Evolutionary conservation across 2,888 invertebrate genomes (phyloP).

Genomic region (Andrena flavipes): DNA sequence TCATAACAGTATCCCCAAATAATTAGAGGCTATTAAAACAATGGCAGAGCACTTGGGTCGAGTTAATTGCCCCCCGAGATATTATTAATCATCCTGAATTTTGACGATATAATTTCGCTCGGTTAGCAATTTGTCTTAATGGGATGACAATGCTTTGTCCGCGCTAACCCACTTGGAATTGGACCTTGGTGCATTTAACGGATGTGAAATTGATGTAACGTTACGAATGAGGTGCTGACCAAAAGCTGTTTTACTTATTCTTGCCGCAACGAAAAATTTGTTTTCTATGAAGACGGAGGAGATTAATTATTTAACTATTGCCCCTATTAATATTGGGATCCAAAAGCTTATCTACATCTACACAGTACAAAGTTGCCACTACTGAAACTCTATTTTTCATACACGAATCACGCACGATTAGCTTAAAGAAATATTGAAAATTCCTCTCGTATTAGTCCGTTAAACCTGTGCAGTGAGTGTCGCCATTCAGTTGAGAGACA

Average conservation of each 20-base stretch:
- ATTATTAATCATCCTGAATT: slow-evolving; percentile 45
- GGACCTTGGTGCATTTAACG: background rate
- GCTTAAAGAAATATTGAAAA: too few species aligned
- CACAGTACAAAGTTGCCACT: too few species aligned
- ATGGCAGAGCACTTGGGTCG: slow-evolving; percentile 48
- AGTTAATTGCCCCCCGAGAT: slow-evolving; percentile 54
- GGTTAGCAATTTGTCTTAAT: slow-evolving; percentile 22
- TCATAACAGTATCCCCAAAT: slow-evolving; percentile 62
- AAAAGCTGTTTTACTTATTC: background rate
- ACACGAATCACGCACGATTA: too few species aligned
- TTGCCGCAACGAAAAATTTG: background rate
- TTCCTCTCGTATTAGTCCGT: too few species aligned
- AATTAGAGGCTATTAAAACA: slow-evolving; percentile 65
- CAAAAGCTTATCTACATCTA: too few species aligned
- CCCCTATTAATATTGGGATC: too few species aligned
- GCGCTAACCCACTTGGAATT: slow-evolving; percentile 10
- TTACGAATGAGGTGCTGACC: background rate
- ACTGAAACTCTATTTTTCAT: too few species aligned
- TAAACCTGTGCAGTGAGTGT: background rate
- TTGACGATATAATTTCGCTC: slow-evolving; percentile 26
- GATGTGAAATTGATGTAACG: slow-evolving; percentile 16
- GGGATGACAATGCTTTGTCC: slow-evolving; percentile 14
- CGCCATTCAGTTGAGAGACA: background rate
- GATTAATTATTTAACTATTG: background rate
- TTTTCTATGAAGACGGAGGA: background rate